Evolutionary conservation across 2,797 vertebrate genomes (phyloP), one percentile per base, ranked within the genome.

Genomic region (Parotocinclus haroldoi): DNA sequence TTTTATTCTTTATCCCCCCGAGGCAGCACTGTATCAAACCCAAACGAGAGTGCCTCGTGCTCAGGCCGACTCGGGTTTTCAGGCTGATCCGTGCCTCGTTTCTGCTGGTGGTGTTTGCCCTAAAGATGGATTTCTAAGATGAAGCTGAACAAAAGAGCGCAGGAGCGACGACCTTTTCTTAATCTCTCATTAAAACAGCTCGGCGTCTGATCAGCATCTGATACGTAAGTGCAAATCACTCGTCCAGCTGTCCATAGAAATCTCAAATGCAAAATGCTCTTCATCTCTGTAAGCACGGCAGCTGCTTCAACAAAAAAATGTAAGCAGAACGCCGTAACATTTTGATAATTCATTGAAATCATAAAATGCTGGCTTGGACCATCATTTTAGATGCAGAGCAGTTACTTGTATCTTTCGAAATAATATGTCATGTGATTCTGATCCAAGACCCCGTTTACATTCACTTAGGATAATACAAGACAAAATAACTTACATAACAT

Each of bases 31-130:
- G 27, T 3, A 70, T 71, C 74, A 74, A 62, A 64, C 58, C 48
- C 54, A 53, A 36, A 36, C 55, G 56, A 64, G 48, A 13, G 18
- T 57, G 45, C 61, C 52, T 60, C 44, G 53, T 57, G 42, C 16
- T 64, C n/a, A n/a, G n/a, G n/a, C n/a, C n/a, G n/a, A 64, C 66
- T 72, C 19, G 17, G 64, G 70, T 56, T 60, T 36, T 46, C 39
- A 39, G 46, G 36, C 51, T 40, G 46, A 49, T 72, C 68, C 67
- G 27, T 39, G 42, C n/a, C n/a, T n/a, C n/a, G n/a, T n/a, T n/a
- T n/a, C n/a, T n/a, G 74, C 63, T 58, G 68, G 56, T 78, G 71
- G 75, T 83, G 76, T 81, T 82, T 82, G 73, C 74, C 67, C 66
- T 77, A 66, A 65, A 78, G 72, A 75, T 75, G 72, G 72, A 76